Percentiles rank a stretch among this genome's conserved stretches.
These are phyloP conservation scores for Pseudomyrmex sp. DNA, from an alignment of 1,140 invertebrate genomes.

Conservation along the genomic window DNA sequence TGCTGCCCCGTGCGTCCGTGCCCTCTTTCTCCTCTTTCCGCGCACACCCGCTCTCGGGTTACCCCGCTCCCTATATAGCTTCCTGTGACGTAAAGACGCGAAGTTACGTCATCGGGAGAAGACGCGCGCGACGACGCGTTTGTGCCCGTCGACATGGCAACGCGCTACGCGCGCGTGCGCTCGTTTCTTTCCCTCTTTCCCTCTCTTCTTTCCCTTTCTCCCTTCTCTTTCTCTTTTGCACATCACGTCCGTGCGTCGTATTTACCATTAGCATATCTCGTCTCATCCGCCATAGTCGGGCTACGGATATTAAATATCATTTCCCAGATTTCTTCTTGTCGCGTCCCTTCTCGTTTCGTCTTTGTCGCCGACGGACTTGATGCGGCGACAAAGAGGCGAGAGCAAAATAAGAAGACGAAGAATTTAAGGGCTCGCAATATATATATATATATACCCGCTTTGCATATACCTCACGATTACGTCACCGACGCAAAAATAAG, in stretches of 20 bases:
- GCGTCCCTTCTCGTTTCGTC: background rate
- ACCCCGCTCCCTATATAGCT: slow-evolving; percentile 14
- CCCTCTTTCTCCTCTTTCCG: slow-evolving; percentile 19
- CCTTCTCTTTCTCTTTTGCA: slow-evolving; percentile 3
- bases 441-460: background rate
- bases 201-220: slow-evolving; percentile 11
- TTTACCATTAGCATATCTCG: slow-evolving; percentile 70
- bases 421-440: background rate
- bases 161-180: slow-evolving; percentile 57
- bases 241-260: slow-evolving; percentile 49
- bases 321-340: slow-evolving; percentile 8
- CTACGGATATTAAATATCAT: slow-evolving; percentile 66
- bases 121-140: slow-evolving; percentile 42
- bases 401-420: background rate
- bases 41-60: slow-evolving; percentile 25
- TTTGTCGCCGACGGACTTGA: background rate
- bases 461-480: background rate
- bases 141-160: slow-evolving; percentile 74
- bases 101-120: slow-evolving; percentile 76
- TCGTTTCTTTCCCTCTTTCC: slow-evolving; percentile 4
- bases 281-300: slow-evolving; percentile 58
- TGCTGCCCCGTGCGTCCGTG: background rate
- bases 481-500: background rate
- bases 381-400: background rate
- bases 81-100: slow-evolving; percentile 75